Base-by-base conservation (phyloP, 2,888 invertebrate genomes). In the Nysson spinosus region DNA sequence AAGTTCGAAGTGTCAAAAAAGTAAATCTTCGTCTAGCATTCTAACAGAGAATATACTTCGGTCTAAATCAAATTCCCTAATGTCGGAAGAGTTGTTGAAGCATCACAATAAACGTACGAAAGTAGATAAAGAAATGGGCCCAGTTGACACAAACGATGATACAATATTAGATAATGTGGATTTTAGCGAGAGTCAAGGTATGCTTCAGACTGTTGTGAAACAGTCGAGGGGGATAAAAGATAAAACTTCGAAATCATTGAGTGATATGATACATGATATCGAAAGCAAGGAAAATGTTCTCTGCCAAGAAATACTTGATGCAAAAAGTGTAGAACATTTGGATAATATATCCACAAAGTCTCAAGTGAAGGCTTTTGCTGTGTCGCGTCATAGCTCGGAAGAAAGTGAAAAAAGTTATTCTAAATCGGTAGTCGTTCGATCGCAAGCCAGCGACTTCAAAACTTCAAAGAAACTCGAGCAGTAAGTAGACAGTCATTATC, bases 351-450 rank as follows among this genome's bases (percentile, higher is more conserved):
- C 86, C 9, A 80, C 80, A 1, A 81, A 82, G 52, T 86, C 87
- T 12, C 86, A 84, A 63, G 78, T 86, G 46, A 84, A 82, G 55
- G 82, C 85, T 12, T 80, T 86, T 5, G 82, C 86, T 2, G 83
- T 86, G 61, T 86, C 85, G 2, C 80, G 81, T 28, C 86, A 85
- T 55, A 85, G 84, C 54, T 85, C 86, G 0, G 85, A 79, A 4
- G 86, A 87, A 32, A 85, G 84, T 35, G 86, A 87, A 26, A 81
- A 82, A 63, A 85, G 83, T 55, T 85, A 83, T 34, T 83, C 83
- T 3, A 79, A 82, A 57, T 86, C 86, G 1, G 82, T 87, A 20
- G 84, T 87, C 12, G 78, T 87, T 26, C 73, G 86, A 37, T 83
- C 83, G 0, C 82, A 84, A 32, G 77, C 81, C 54, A 77, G 75